Conservation (phyloP, 1,140 invertebrate genomes). For the Pissodes strobi region DNA sequence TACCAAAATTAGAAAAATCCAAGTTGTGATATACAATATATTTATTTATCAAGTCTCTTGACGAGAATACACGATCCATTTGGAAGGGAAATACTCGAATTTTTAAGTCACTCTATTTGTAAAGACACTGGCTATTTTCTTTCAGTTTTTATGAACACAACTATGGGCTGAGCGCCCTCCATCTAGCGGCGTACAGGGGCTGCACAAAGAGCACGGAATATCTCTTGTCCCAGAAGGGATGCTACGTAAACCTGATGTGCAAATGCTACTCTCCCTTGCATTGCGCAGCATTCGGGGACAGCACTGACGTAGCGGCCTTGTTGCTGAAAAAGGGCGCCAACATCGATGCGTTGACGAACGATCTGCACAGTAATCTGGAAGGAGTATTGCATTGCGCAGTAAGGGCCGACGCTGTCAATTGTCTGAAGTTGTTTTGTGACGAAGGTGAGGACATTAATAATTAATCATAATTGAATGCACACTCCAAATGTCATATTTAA, state of each 20-base stretch:
- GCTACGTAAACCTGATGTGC: conserved; percentile 66
- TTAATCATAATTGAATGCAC: too few relatives aligned
- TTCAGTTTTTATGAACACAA: conserved; percentile 66
- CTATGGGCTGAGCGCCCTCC: conserved; percentile 69
- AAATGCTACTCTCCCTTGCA: conserved; percentile 76
- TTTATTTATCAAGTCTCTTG: too few relatives aligned
- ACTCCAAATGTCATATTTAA: too few relatives aligned
- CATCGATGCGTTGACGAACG: conserved; percentile 57
- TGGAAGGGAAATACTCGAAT: too few relatives aligned
- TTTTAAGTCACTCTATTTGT: too few relatives aligned
- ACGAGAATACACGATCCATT: too few relatives aligned
- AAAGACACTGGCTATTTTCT: too few relatives aligned
- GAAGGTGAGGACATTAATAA: conserved; percentile 59
- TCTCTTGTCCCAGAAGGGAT: conserved; percentile 65
- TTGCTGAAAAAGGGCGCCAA: conserved; percentile 69
- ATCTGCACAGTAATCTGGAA: conserved; percentile 68
- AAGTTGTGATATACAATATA: too few relatives aligned
- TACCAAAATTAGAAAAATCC: too few relatives aligned
- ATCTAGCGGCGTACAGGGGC: conserved; percentile 75
- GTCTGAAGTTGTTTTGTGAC: conserved; percentile 69
- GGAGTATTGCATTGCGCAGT: conserved; percentile 77
- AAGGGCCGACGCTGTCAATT: conserved; percentile 71
- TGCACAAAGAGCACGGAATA: conserved; percentile 69
- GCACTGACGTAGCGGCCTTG: conserved; percentile 69
- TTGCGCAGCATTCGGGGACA: conserved; percentile 79